Base-by-base conservation (phyloP, 2,113 vertebrate species). In the Dicentrarchus labrax region DNA sequence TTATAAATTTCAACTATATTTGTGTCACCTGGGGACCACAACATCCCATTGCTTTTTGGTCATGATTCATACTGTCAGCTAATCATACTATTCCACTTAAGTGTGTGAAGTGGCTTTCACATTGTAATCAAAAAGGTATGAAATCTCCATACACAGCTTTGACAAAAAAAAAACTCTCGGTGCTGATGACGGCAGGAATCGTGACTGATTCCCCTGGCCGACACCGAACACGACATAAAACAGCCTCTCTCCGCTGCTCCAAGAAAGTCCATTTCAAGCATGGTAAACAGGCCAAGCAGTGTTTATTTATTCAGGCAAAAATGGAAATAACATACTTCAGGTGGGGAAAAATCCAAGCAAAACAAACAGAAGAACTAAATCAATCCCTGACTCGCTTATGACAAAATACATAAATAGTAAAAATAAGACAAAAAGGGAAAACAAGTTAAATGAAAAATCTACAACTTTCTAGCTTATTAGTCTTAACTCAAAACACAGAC, bases 311-410 rank as follows among this genome's bases (percentile, higher is more conserved):
- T 60, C 16, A 39, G n/a, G 5, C 10, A 43, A 45, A 53, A 43
- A 54, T 43, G 15, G 51, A 59, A 62, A 79, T 70, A 5, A 57
- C 47, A 62, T 41, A 60, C 53, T 22, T 48, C n/a, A 66, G 15
- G 38, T 57, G 22, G 7, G 4, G 15, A 19, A 45, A 68, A 59
- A 48, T 71, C 41, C 54, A 22, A 36, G 8, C 22, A 68, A 48
- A 67, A 48, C 65, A 24, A 73, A 38, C 56, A 60, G 9, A 68
- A 38, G 47, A 68, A 43, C 19, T 41, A 68, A 68, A 68, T 68
- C 22, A 68, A 48, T 68, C 22, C 45, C 22, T 36, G 22, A 6
- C n/a, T 48, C 50, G 15, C 3, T 60, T 13, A 36, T 13, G 38
- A 54, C 6, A 41, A 15, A 70, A 38, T 50, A 19, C 16, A 16